phyloP scores from a whole-genome alignment of 1,140 invertebrate species.

The Conopomorpha cramerella region DNA sequence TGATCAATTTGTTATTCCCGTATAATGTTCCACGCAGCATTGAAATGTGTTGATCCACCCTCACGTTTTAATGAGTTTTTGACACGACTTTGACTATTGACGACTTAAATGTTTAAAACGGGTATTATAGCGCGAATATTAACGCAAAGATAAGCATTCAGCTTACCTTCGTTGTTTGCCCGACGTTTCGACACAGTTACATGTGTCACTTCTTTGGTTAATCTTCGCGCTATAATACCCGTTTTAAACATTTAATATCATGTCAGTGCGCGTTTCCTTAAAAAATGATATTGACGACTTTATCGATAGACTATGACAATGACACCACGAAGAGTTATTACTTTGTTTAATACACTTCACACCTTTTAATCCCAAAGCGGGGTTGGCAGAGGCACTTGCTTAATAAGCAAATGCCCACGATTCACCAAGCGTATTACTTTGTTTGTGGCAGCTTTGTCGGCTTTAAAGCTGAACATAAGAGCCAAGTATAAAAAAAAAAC shows the following conservation, averaged over 20 bases:
- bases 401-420: too few relatives aligned
- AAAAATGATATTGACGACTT: background rate
- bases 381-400: too few relatives aligned
- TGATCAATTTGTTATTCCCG: background rate
- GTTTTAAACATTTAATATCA: too few relatives aligned
- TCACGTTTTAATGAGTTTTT: background rate
- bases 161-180: too few relatives aligned
- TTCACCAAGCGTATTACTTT: background rate
- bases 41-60: background rate
- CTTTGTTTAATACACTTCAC: background rate
- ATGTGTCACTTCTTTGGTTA: too few relatives aligned
- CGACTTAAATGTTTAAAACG: background rate
- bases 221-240: too few relatives aligned
- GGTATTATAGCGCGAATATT: background rate
- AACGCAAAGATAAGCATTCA: background rate
- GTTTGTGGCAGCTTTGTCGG: background rate
- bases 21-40: background rate
- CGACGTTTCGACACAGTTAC: too few relatives aligned
- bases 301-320: too few relatives aligned
- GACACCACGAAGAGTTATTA: too few relatives aligned
- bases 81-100: background rate
- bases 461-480: background rate
- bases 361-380: too few relatives aligned
- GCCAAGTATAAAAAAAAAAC: too few relatives aligned
- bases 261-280: background rate